phyloP scores from a whole-genome alignment of 2,113 vertebrate genomes.

The Morone saxatilis region DNA sequence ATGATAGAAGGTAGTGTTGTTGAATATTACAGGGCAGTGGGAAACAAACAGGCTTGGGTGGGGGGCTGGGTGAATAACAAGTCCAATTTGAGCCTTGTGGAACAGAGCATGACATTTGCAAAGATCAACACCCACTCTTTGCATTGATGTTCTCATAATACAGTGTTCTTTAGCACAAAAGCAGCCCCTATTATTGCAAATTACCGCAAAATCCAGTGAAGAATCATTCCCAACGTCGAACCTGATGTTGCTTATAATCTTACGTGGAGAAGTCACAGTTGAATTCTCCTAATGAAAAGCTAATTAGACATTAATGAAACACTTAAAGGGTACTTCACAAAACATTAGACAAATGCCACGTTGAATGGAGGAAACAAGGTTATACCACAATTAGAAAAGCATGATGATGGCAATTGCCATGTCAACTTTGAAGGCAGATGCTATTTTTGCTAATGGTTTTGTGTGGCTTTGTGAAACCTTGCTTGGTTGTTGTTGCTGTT shows the following conservation, averaged over 20 bases:
- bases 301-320: constrained; percentile 73
- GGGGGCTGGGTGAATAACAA: constrained; percentile 44
- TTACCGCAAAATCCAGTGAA: background rate
- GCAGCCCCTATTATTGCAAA: constrained; percentile 39
- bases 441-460: constrained; percentile 46
- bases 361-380: constrained; percentile 40
- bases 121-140: constrained; percentile 75
- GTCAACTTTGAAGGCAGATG: constrained; percentile 35
- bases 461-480: background rate
- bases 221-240: constrained; percentile 49
- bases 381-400: constrained; percentile 38
- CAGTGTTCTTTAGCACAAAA: constrained; percentile 52
- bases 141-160: constrained; percentile 70
- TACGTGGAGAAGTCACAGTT: constrained; percentile 45
- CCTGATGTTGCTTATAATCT: constrained; percentile 41
- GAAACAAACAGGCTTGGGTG: constrained; percentile 37
- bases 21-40: constrained; percentile 43
- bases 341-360: constrained; percentile 57
- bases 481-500: constrained; percentile 1
- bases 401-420: constrained; percentile 28
- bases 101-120: constrained; percentile 77
- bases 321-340: constrained; percentile 60
- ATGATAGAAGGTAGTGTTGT: constrained; percentile 49
- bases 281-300: constrained; percentile 69
- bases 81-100: constrained; percentile 60